Evolutionary conservation across 2,797 vertebrate species (phyloP), one percentile per base, ranked within the genome.

Genomic region (Rhinatrema bivittatum): DNA sequence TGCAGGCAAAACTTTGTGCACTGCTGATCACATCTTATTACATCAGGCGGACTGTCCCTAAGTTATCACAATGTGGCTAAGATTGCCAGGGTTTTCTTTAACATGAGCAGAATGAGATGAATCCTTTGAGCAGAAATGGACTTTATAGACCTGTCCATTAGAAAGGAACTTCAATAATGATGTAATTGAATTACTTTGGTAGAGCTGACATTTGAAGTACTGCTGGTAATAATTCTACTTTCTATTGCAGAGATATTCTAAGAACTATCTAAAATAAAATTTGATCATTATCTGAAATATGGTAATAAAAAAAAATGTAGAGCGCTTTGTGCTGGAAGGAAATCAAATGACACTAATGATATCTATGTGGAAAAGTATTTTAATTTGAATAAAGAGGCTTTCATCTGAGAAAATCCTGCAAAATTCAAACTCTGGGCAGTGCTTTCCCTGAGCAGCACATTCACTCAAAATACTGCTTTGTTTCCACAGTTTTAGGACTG

Each of bases 181-280:
- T 53, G 42, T 67, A 69, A 62, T 53, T 59, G 53, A 39, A 32
- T 25, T 56, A 28, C 46, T 62, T 61, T 53, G 59, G 47, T 25
- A 29, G 32, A 52, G 42, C 27, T 62, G 63, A 56, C 55, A 43
- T 60, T 56, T 72, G 62, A 62, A 70, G 52, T 56, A 60, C n/a
- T n/a, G n/a, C n/a, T n/a, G 52, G 43, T 49, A 56, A 72, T 74
- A 61, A 66, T 66, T 61, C 58, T 47, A 52, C 55, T n/a, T n/a
- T n/a, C n/a, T 26, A 48, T 38, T 59, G 50, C 42, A 59, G 58
- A 62, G 39, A 60, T 46, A 36, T 42, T 27, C 31, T 35, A 64
- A 56, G 29, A 19, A 55, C 59, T 17, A 36, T 45, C 32, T 46
- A 39, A 22, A 44, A 20, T 30, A 51, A 45, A 57, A 47, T 3